These are phyloP conservation scores for Dyspetes luteomarginatus DNA, from an alignment of 2,888 invertebrate genomes.

Conservation along the genomic window DNA sequence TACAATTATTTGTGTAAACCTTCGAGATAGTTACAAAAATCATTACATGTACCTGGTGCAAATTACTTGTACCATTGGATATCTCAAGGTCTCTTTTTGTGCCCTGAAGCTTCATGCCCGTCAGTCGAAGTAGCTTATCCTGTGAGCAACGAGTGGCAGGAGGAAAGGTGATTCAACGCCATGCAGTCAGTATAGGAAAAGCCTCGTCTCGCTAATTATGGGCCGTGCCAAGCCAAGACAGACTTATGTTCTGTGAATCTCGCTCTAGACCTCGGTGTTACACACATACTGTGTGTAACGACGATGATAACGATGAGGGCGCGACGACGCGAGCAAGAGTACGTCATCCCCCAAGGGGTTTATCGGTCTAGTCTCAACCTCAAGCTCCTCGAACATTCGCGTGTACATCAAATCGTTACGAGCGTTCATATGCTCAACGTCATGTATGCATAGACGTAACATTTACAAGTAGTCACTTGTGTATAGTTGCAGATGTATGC, in stretches of 20 bases:
- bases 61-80: constrained; percentile 15
- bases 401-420: constrained; percentile 4
- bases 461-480: not conserved
- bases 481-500: too few relatives aligned
- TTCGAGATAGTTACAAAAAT: not conserved
- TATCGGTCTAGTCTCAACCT: constrained; percentile 4
- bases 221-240: constrained; percentile 48
- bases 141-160: constrained; percentile 46
- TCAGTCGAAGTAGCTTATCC: constrained; percentile 26
- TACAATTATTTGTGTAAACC: not conserved
- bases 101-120: constrained; percentile 11
- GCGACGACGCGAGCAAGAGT: constrained; percentile 31
- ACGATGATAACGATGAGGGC: not conserved
- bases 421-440: not conserved
- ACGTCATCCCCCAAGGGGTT: constrained; percentile 53
- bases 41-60: not conserved
- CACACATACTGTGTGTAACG: constrained; percentile 2
- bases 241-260: constrained; percentile 2
- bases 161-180: constrained; percentile 60
- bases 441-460: too few relatives aligned
- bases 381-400: constrained; percentile 27
- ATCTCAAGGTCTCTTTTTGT: constrained; percentile 2
- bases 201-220: constrained; percentile 59
- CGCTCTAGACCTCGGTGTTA: constrained; percentile 14
- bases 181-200: constrained; percentile 32